Base-by-base conservation (phyloP, 2,888 invertebrate species). In the Aethes cnicana region DNA sequence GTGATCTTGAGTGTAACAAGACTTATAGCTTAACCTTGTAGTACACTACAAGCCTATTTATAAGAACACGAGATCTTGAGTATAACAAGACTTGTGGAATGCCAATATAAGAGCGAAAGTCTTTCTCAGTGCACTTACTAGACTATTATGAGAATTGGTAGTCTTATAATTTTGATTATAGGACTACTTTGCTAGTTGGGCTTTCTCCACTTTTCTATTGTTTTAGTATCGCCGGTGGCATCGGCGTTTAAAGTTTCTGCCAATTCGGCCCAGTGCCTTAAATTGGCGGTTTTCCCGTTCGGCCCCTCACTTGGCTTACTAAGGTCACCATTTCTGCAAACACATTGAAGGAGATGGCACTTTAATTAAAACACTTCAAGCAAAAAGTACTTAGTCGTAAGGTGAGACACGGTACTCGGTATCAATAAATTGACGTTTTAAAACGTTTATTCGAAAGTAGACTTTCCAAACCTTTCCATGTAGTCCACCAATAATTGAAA, bases 291-390 rank as follows among this genome's bases (percentile, higher is more conserved):
- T 4, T 25, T 39, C 8, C 37, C 37, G 5, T 39, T 23, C 8
- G 37, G 23, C 3, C 37, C 37, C n/a, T 23, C 25, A 7, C 14
- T 9, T 2, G 25, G 37, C 11, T 39, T 39, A 14, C 37, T 39
- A 16, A 39, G 37, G 16, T 39, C 37, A 4, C 37, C 37, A 39
- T 39, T 23, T 23, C 37, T 39, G 18, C 9, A 20, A 18, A 35
- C n/a, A 35, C 11, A 16, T 17, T 33, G 1, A 8, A 17, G 17
- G 3, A 8, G 1, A 33, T 8, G 9, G 33, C 8, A n/a, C n/a
- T 33, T n/a, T 3, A 8, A 9, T 20, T 8, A 18, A 18, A 4
- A 20, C 20, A 20, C 5, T 20, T 11, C 9, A 35, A 35, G 4
- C 4, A 17, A 7, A 14, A 30, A 30, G 14, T 30, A 30, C 14